Conservation (phyloP, 1,140 invertebrate genomes). For the Drosophila kurseongensis region DNA sequence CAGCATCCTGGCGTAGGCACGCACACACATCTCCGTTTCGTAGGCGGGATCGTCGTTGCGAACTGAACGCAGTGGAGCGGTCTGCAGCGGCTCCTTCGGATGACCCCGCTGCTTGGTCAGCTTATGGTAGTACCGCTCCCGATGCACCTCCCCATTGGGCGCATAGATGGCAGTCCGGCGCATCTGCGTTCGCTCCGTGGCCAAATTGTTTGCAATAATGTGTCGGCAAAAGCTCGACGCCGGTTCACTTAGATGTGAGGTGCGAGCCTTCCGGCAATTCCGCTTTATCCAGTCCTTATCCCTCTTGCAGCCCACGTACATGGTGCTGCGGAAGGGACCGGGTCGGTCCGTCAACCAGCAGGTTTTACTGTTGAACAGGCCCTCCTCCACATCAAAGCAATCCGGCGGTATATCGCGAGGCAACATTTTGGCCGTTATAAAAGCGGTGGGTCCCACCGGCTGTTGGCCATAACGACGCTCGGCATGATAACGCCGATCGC, state of each 20-base stretch:
- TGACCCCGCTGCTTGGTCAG: slow-evolving; percentile 27
- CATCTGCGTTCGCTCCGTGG: slow-evolving; percentile 30
- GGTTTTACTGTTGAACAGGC: slow-evolving; percentile 47
- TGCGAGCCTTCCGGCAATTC: slow-evolving; percentile 45
- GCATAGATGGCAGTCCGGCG: slow-evolving; percentile 44
- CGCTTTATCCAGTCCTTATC: slow-evolving; percentile 58
- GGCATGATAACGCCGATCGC: slow-evolving; percentile 64
- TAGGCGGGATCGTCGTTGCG: neutral
- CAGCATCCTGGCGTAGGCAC: slow-evolving; percentile 10
- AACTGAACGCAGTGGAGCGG: neutral
- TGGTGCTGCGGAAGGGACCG: slow-evolving; percentile 29
- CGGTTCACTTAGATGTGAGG: slow-evolving; percentile 29
- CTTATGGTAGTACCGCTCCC: slow-evolving; percentile 57
- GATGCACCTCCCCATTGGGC: slow-evolving; percentile 27
- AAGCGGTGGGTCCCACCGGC: slow-evolving; percentile 64
- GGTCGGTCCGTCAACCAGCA: slow-evolving; percentile 52
- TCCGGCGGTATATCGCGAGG: slow-evolving; percentile 25
- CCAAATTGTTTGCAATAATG: slow-evolving; percentile 56
- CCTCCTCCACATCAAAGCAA: slow-evolving; percentile 65
- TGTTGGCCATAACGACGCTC: slow-evolving; percentile 55
- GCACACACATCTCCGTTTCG: slow-evolving; percentile 17
- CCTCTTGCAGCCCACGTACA: slow-evolving; percentile 47
- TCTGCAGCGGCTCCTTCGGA: neutral
- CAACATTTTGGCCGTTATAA: slow-evolving; percentile 43
- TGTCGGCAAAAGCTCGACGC: slow-evolving; percentile 36